phyloP scores from a whole-genome alignment of 2,797 vertebrate species.

The Rousettus madagascariensis region DNA sequence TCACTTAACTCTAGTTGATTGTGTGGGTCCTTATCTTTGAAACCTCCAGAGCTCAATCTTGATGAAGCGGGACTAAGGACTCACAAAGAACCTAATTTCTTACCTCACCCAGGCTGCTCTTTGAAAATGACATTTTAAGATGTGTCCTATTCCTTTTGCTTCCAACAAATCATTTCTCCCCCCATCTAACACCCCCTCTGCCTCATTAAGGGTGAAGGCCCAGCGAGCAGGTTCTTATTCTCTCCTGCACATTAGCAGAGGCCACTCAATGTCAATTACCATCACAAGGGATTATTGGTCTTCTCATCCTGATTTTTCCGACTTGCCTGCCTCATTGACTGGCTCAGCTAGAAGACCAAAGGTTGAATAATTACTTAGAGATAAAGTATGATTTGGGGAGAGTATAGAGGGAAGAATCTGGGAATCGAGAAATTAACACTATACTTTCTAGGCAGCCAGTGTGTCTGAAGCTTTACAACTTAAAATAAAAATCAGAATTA shows the following conservation, averaged over 20 bases:
- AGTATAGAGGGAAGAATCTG: not conserved
- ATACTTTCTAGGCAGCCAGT: not conserved
- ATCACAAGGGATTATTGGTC: not conserved
- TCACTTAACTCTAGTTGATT: constrained; percentile 38
- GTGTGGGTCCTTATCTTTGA: not conserved
- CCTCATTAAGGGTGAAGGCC: constrained; percentile 17
- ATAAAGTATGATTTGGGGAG: constrained; percentile 1
- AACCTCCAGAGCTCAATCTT: not conserved
- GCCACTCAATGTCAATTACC: constrained; percentile 56
- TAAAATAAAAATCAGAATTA: constrained; percentile 43
- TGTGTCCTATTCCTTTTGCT: not conserved
- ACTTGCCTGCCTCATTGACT: constrained; percentile 49
- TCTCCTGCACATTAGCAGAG: constrained; percentile 37
- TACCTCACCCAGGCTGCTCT: constrained; percentile 1
- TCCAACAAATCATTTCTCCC: constrained; percentile 2
- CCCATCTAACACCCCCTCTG: not conserved
- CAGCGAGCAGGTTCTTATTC: not conserved
- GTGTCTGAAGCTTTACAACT: not conserved
- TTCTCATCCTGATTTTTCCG: constrained; percentile 15
- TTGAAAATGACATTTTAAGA: constrained; percentile 51
- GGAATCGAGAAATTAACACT: not conserved
- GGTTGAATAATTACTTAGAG: constrained; percentile 28
- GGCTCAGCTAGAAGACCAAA: constrained; percentile 38
- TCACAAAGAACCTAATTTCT: constrained; percentile 3
- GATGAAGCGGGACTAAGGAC: constrained; percentile 21